A percentile compares a stretch with the other conserved stretches of the same genome.
These are phyloP conservation scores for Synanthedon tipuliformis DNA, from an alignment of 2,888 invertebrate species.

Conservation along the genomic window DNA sequence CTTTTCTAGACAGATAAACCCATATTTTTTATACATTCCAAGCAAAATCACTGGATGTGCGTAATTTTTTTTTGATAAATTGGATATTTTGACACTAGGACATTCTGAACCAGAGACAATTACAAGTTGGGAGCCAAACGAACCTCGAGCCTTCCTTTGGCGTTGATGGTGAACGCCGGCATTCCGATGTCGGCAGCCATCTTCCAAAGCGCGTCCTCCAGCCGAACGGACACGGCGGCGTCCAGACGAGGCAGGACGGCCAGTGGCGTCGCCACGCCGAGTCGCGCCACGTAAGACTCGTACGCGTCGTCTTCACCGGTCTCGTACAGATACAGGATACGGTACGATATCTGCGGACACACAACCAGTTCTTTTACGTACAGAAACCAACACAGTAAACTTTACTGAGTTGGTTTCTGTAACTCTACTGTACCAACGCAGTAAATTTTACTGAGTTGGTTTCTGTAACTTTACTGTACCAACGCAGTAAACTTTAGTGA, in stretches of 20 bases:
- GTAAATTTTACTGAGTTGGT: too few relatives aligned
- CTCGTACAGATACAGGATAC: slow-evolving; percentile 49
- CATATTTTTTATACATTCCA: not conserved
- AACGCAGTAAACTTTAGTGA: too few relatives aligned
- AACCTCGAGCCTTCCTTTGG: slow-evolving; percentile 53
- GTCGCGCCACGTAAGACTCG: slow-evolving; percentile 41
- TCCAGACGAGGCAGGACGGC: slow-evolving; percentile 47
- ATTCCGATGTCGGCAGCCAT: slow-evolving; percentile 53
- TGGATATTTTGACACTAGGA: too few relatives aligned
- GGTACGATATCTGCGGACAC: slow-evolving; percentile 44
- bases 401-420: too few relatives aligned
- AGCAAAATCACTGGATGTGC: too few relatives aligned
- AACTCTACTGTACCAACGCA: too few relatives aligned
- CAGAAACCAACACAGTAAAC: too few relatives aligned
- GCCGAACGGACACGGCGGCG: slow-evolving; percentile 35
- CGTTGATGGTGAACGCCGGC: slow-evolving; percentile 54
- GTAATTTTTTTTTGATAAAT: not conserved
- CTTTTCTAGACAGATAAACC: not conserved
- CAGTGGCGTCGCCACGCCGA: slow-evolving; percentile 50
- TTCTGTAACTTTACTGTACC: too few relatives aligned
- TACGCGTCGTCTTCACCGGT: slow-evolving; percentile 56
- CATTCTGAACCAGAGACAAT: slow-evolving; percentile 1
- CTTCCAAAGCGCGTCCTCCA: slow-evolving; percentile 56
- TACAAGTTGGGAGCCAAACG: too few relatives aligned
- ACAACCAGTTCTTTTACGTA: too few relatives aligned